These are phyloP conservation scores for Aptenodytes forsteri DNA, from an alignment of 2,113 vertebrate species.

Conservation along the genomic window DNA sequence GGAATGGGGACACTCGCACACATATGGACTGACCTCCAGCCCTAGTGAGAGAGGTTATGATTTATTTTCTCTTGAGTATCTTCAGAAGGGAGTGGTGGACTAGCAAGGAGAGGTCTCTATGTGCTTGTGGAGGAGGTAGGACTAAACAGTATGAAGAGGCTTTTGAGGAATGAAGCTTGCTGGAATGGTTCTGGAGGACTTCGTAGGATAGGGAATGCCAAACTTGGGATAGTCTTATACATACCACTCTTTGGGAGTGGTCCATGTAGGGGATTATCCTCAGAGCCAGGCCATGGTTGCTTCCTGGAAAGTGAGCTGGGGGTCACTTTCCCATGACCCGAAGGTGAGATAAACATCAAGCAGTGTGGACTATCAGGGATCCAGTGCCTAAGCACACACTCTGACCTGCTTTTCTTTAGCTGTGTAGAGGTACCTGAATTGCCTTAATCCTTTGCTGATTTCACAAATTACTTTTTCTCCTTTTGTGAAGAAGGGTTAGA, in stretches of 20 bases:
- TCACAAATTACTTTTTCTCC: not conserved
- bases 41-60: not conserved
- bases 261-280: not conserved
- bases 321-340: not conserved
- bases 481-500: not conserved
- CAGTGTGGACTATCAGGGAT: not conserved
- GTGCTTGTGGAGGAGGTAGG: not conserved
- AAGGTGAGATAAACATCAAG: not conserved
- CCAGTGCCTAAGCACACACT: not conserved
- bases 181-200: not conserved
- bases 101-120: not conserved
- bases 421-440: not conserved
- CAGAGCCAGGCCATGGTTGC: not conserved
- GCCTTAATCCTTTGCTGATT: slow-evolving; percentile 11
- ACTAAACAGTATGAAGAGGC: not conserved
- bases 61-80: not conserved
- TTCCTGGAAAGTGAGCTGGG: not conserved
- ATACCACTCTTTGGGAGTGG: not conserved
- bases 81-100: not conserved
- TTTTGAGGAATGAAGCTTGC: not conserved
- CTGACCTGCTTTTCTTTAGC: not conserved
- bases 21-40: not conserved
- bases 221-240: not conserved
- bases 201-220: not conserved
- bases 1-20: not conserved